These are phyloP conservation scores for Drosophila anomelani DNA, from an alignment of 2,888 invertebrate species.

Conservation along the genomic window DNA sequence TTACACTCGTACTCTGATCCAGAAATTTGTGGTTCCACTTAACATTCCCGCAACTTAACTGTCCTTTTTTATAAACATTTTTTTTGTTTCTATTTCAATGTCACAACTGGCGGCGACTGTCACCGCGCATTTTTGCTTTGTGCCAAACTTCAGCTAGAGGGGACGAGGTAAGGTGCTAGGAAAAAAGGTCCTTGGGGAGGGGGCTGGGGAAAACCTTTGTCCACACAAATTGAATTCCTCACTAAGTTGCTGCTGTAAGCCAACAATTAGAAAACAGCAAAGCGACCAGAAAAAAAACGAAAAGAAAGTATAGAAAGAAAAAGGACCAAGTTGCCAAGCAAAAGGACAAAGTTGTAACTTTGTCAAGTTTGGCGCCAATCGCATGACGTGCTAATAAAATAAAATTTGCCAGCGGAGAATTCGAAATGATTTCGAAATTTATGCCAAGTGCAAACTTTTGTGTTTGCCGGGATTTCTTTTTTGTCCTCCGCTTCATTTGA, in stretches of 20 bases:
- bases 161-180: slow-evolving; percentile 5
- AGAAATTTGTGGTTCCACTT: slow-evolving; percentile 19
- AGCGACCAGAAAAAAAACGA: slow-evolving; percentile 64
- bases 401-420: slow-evolving; percentile 55
- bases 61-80: slow-evolving; percentile 24
- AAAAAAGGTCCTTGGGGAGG: slow-evolving; percentile 51
- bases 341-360: slow-evolving; percentile 74
- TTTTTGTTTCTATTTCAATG: slow-evolving; percentile 58
- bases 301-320: neutral
- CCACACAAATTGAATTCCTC: slow-evolving; percentile 79
- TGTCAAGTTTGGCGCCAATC: slow-evolving; percentile 80
- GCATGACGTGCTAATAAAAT: slow-evolving; percentile 79
- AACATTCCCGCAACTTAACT: slow-evolving; percentile 25
- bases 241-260: slow-evolving; percentile 79
- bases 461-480: slow-evolving; percentile 52
- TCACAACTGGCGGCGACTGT: slow-evolving; percentile 66
- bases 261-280: slow-evolving; percentile 83
- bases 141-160: slow-evolving; percentile 49
- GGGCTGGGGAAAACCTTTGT: slow-evolving; percentile 59
- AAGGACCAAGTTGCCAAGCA: slow-evolving; percentile 54
- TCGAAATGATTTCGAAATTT: slow-evolving; percentile 53
- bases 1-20: slow-evolving; percentile 5
- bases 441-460: slow-evolving; percentile 75
- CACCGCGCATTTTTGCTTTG: slow-evolving; percentile 78
- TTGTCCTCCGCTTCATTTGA: slow-evolving; percentile 67